Percentiles rank a stretch among this genome's conserved stretches.
phyloP scores from a whole-genome alignment of 2,888 invertebrate species.

The Mythimna vitellina region DNA sequence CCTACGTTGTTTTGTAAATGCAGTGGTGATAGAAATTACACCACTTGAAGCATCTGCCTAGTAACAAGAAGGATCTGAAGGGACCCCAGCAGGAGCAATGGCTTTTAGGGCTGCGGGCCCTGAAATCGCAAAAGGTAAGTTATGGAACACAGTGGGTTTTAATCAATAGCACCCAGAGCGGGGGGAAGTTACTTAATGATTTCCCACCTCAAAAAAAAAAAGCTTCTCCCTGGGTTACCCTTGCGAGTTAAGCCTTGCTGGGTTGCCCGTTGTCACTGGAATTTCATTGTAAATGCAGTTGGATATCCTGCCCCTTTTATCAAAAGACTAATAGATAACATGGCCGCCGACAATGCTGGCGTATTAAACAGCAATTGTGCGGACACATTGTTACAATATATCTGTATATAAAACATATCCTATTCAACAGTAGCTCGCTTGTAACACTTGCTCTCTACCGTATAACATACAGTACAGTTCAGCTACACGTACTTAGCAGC shows the following conservation, averaged over 20 bases:
- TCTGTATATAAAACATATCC: background rate
- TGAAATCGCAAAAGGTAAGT: no score
- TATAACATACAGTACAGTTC: slow-evolving; percentile 15
- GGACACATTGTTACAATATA: background rate
- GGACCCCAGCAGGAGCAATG: no score
- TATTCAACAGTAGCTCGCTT: background rate
- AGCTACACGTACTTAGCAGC: slow-evolving; percentile 21
- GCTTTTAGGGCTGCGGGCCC: no score
- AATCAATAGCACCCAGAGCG: no score
- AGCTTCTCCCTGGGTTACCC: background rate
- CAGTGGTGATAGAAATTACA: no score
- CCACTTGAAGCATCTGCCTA: no score
- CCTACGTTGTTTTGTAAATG: no score
- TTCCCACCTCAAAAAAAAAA: background rate
- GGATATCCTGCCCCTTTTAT: background rate
- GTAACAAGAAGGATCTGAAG: no score
- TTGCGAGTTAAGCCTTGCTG: background rate
- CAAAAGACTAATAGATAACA: background rate
- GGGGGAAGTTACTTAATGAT: background rate
- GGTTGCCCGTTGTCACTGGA: no score
- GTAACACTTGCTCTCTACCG: slow-evolving; percentile 12
- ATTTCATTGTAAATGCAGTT: background rate
- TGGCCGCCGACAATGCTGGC: background rate
- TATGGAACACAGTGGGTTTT: no score
- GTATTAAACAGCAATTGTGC: background rate